Conservation (phyloP, 2,113 vertebrate genomes). For the Motacilla alba region DNA sequence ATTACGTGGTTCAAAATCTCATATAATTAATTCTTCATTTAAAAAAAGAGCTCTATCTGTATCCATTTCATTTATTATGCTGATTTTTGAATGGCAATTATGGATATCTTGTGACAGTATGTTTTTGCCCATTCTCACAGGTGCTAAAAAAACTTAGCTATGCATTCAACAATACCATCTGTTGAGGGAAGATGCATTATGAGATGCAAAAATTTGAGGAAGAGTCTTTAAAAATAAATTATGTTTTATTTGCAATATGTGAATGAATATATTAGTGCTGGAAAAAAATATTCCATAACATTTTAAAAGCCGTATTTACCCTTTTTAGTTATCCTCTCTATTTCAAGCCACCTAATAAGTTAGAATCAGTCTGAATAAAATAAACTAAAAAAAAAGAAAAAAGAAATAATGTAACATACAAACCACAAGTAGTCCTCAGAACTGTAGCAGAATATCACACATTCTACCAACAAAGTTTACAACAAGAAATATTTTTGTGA, state of each 20-base stretch:
- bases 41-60: background rate
- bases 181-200: background rate
- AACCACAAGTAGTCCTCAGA: background rate
- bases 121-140: background rate
- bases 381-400: background rate
- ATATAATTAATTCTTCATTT: background rate
- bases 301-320: background rate
- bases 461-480: background rate
- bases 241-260: background rate
- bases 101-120: background rate
- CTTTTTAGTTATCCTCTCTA: background rate
- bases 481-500: background rate
- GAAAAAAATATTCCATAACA: background rate
- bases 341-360: background rate
- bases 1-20: background rate
- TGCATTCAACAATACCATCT: constrained; percentile 1
- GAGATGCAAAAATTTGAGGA: background rate
- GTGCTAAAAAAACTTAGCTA: background rate
- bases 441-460: background rate
- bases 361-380: background rate
- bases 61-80: background rate
- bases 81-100: background rate
- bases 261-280: background rate
- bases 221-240: background rate
- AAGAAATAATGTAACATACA: background rate